phyloP scores from a whole-genome alignment of 2,113 vertebrate genomes.

The Tapirus terrestris region DNA sequence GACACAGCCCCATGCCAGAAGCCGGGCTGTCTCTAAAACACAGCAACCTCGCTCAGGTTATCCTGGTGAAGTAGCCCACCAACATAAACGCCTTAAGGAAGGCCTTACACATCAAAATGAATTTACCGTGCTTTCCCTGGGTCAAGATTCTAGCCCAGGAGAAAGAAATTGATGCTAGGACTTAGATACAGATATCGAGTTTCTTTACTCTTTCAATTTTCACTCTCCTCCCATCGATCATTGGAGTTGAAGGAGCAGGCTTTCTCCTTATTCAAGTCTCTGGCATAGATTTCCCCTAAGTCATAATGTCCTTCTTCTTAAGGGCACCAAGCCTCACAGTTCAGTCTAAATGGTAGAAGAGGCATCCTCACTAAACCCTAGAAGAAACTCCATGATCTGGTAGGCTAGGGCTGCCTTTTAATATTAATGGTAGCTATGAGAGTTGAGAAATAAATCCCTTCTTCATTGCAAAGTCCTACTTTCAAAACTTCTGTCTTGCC shows the following conservation, averaged over 20 bases:
- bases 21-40: background rate
- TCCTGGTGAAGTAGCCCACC: background rate
- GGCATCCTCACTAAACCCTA: background rate
- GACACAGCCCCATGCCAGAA: background rate
- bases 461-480: background rate
- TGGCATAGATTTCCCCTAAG: background rate
- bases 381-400: background rate
- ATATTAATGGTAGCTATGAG: background rate
- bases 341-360: background rate
- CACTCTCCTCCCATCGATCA: background rate
- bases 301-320: background rate
- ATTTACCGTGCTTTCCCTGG: background rate
- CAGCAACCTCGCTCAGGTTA: background rate
- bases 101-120: background rate
- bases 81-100: background rate
- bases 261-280: background rate
- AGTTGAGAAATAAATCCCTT: background rate
- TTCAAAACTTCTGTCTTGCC: background rate
- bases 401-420: background rate
- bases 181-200: background rate
- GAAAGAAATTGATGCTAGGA: background rate
- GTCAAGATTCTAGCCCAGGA: background rate
- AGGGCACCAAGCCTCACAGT: too few relatives aligned
- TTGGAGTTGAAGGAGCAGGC: background rate
- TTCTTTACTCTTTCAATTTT: background rate